Conservation (phyloP, 2,113 vertebrate genomes). For the Protomyctophum bolini region DNA sequence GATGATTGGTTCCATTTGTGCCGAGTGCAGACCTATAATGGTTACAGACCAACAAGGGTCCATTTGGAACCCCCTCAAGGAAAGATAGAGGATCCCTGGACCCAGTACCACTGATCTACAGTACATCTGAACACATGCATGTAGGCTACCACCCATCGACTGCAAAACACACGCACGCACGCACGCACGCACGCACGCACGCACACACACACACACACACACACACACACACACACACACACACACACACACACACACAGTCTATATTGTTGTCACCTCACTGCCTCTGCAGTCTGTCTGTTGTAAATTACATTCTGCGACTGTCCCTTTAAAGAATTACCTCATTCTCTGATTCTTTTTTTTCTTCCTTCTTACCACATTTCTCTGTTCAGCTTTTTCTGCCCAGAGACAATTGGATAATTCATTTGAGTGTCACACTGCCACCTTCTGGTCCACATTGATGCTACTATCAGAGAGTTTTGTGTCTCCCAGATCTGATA, state of each 20-base stretch:
- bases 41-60: too few relatives aligned
- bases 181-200: not conserved
- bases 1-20: too few relatives aligned
- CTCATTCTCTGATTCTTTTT: constrained; percentile 62
- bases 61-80: too few relatives aligned
- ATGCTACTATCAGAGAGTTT: not conserved
- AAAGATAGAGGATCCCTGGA: too few relatives aligned
- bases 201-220: not conserved
- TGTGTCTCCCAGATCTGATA: constrained; percentile 22
- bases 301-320: constrained; percentile 36
- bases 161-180: not conserved
- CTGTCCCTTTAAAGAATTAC: constrained; percentile 73
- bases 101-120: too few relatives aligned
- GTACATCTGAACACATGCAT: too few relatives aligned
- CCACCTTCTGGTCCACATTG: constrained; percentile 60
- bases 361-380: constrained; percentile 37
- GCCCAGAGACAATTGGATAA: constrained; percentile 78
- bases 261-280: not conserved
- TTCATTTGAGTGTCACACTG: constrained; percentile 65
- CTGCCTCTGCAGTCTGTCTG: constrained; percentile 1
- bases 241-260: not conserved
- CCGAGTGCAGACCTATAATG: too few relatives aligned
- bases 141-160: too few relatives aligned
- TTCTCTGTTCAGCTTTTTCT: constrained; percentile 70
- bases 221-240: not conserved